Conservation (phyloP, 1,140 invertebrate species). For the Drosophila miranda region DNA sequence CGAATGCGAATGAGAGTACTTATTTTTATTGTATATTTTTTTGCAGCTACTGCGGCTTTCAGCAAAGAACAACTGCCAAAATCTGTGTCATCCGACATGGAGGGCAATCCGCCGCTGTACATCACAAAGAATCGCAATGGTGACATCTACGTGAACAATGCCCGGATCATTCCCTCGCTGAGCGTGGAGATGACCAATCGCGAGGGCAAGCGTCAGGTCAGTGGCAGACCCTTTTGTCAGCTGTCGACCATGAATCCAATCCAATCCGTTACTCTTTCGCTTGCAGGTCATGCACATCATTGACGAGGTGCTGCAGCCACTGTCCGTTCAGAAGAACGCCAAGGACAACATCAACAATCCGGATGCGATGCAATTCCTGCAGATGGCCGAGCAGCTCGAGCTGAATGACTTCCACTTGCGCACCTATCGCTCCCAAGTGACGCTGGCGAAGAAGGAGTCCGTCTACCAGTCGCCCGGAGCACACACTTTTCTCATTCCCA, state of each 20-base stretch:
- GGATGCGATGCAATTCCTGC: conserved; percentile 89
- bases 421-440: conserved; percentile 89
- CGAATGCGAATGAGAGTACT: background rate
- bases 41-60: conserved; percentile 87
- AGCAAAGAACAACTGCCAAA: conserved; percentile 87
- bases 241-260: conserved; percentile 13
- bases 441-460: conserved; percentile 87
- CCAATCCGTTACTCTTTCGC: background rate
- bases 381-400: conserved; percentile 88
- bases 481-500: conserved; percentile 94
- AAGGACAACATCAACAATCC: conserved; percentile 88
- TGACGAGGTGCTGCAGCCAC: conserved; percentile 90
- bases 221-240: conserved; percentile 24
- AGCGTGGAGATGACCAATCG: conserved; percentile 85
- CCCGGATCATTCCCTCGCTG: conserved; percentile 87
- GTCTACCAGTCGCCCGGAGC: conserved; percentile 89
- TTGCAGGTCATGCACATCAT: conserved; percentile 91
- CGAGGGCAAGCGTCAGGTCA: conserved; percentile 87
- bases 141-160: conserved; percentile 92
- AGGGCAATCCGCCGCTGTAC: conserved; percentile 91
- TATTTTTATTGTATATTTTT: background rate
- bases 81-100: conserved; percentile 88
- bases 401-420: conserved; percentile 86
- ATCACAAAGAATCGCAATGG: conserved; percentile 87
- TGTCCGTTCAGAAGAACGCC: conserved; percentile 84